Evolutionary conservation across 2,888 invertebrate species (phyloP).

Genomic region (Ferdinandea cuprea): DNA sequence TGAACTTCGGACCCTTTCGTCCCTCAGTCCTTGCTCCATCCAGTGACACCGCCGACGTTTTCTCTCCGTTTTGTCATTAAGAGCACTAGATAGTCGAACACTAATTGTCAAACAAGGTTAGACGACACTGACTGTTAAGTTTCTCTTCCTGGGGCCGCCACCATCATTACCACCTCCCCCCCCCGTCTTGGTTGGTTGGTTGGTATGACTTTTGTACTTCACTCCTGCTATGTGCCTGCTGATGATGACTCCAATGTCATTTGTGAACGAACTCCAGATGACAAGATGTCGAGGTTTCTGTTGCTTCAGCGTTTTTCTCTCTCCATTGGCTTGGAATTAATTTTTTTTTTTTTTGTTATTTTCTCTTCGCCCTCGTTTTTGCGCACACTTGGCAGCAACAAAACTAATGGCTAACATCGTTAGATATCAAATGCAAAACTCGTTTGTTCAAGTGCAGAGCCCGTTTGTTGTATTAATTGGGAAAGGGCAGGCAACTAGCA

Average conservation of each 20-base stretch:
- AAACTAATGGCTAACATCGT: constrained; percentile 71
- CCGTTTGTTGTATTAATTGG: constrained; percentile 72
- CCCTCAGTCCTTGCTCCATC: no score
- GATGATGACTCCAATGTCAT: constrained; percentile 61
- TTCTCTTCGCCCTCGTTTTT: background rate
- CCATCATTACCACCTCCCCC: background rate
- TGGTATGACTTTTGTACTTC: constrained; percentile 26
- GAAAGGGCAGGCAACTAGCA: constrained; percentile 63
- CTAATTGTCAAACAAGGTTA: constrained; percentile 72
- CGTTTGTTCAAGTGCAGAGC: constrained; percentile 67
- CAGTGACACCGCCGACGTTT: constrained; percentile 14
- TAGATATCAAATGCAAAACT: constrained; percentile 73
- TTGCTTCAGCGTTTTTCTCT: constrained; percentile 45
- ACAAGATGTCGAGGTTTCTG: constrained; percentile 57
- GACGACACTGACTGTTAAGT: constrained; percentile 57
- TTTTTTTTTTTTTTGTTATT: constrained; percentile 26
- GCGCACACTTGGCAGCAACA: constrained; percentile 43
- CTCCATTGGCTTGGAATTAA: constrained; percentile 35
- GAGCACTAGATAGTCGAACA: constrained; percentile 61
- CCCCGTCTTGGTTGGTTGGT: background rate
- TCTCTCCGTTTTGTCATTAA: constrained; percentile 58
- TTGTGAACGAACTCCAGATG: constrained; percentile 56
- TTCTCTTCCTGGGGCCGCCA: constrained; percentile 14
- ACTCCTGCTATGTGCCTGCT: constrained; percentile 18
- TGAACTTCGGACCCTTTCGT: constrained; percentile 49